Base-by-base conservation (phyloP, 1,140 invertebrate species). In the Pantala flavescens region DNA sequence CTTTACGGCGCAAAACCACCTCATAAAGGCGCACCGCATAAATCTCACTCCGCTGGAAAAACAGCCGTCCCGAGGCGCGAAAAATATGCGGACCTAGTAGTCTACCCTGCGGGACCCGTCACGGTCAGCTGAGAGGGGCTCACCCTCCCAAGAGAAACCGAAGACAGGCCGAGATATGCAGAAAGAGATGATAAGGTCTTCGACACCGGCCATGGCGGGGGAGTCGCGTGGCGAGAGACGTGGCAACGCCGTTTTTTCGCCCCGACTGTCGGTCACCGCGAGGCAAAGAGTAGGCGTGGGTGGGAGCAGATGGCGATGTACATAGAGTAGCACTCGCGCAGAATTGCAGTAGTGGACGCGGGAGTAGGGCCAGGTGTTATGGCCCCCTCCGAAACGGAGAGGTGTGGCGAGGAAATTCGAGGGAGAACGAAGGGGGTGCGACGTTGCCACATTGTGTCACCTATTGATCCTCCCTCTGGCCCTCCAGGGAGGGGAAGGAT, bases 401-500 rank as follows among this genome's bases (percentile, higher is more conserved):
- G 28, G 28, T 36, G 28, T 36, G 28, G 28, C 28, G 49, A 63
- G 49, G 14, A 21, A 63, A 63, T 63, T 19, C 12, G 49, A 63
- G 49, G n/a, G 49, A 21, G 49, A 21, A 63, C 5, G n/a, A 21
- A 63, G 49, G n/a, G 43, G 49, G 49, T 21, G 49, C 49, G 49
- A 63, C 5, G 49, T 63, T 63, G 49, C 49, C 49, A 63, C 14
- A 63, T 14, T 16, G 49, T 63, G 49, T 63, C 49, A 63, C 49
- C 49, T 63, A 63, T 63, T 63, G 49, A 63, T 63, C 49, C 49
- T 63, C 49, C 49, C 49, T 36, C 49, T 63, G n/a, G 49, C 16
- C 49, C 49, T 63, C 49, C n/a, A 12, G 49, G 49, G 49, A 63
- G n/a, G n/a, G 49, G 49, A 21, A 21, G 49, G 49, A 63, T 63